Conservation (phyloP, 2,113 vertebrate species). For the Leiothrix lutea region DNA sequence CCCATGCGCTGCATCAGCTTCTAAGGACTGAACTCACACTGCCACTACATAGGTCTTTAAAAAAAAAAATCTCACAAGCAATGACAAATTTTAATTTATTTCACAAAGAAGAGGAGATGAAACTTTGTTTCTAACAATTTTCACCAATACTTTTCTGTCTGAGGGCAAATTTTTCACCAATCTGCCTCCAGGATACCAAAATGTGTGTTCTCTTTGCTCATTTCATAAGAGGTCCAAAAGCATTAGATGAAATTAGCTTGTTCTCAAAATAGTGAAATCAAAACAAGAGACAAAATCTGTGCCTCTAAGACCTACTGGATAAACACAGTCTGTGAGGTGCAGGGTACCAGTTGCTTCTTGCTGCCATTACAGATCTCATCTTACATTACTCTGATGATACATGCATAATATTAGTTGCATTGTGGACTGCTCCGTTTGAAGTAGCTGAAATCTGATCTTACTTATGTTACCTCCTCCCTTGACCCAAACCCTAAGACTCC, state of each 20-base stretch:
- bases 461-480: too few species aligned
- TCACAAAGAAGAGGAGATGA: neutral
- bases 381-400: neutral
- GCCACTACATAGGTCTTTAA: neutral
- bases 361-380: neutral
- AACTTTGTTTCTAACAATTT: neutral
- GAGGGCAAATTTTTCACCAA: neutral
- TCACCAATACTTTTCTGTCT: neutral
- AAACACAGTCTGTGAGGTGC: rapidly evolving
- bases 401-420: neutral
- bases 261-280: neutral
- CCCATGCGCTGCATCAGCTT: neutral
- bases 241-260: neutral
- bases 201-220: neutral
- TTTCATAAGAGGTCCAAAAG: neutral
- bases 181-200: neutral
- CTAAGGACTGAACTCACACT: neutral
- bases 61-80: neutral
- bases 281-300: neutral
- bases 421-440: too few species aligned
- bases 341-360: neutral
- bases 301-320: neutral
- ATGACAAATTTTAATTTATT: neutral
- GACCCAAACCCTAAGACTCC: too few species aligned
- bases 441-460: too few species aligned